phyloP scores from a whole-genome alignment of 2,113 vertebrate species.

The Entomyzon cyanotis region DNA sequence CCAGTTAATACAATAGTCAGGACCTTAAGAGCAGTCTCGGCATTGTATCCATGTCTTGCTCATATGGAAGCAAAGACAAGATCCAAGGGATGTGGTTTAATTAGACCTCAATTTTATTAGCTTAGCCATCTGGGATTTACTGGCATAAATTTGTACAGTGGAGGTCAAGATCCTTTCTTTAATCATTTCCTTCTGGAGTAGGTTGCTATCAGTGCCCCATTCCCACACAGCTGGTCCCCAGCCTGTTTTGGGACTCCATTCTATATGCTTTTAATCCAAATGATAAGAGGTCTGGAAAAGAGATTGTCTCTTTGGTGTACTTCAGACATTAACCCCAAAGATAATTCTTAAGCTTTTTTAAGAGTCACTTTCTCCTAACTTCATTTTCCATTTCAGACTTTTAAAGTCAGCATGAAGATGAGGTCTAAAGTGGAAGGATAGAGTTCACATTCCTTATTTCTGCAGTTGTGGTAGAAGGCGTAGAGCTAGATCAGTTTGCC shows the following conservation, averaged over 20 bases:
- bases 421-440: background rate
- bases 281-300: constrained; percentile 2
- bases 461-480: background rate
- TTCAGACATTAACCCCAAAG: background rate
- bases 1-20: background rate
- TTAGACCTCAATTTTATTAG: constrained; percentile 61
- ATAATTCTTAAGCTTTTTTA: background rate
- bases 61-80: constrained; percentile 45
- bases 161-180: constrained; percentile 60
- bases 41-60: background rate
- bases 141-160: constrained; percentile 61
- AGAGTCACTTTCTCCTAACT: constrained; percentile 44
- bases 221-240: constrained; percentile 48
- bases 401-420: background rate
- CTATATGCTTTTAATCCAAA: background rate
- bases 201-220: background rate
- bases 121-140: constrained; percentile 59
- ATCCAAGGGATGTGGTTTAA: constrained; percentile 64
- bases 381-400: background rate
- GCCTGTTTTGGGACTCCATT: background rate
- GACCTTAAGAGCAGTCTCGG: background rate
- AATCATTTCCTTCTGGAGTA: constrained; percentile 45
- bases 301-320: background rate
- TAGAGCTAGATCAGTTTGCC: background rate
- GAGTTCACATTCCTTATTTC: background rate